Evolutionary conservation across 2,113 vertebrate genomes (phyloP), one percentile per base, ranked within the genome.

Genomic region (Panthera uncia): DNA sequence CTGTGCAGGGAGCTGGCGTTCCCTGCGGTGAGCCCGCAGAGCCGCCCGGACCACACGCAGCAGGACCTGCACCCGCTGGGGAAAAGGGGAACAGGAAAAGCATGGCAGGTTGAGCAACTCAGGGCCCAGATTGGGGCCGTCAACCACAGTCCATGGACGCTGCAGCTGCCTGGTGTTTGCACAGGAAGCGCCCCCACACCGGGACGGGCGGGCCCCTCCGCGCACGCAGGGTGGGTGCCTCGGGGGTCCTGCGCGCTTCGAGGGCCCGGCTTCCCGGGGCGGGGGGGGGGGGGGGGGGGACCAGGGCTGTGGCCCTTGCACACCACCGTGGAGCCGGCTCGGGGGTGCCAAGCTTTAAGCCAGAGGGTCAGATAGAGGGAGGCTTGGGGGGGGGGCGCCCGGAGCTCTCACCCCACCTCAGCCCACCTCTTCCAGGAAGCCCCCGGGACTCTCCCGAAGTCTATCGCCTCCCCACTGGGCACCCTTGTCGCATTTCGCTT

Each of bases 61-160:
- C 21, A 65, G 57, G 14, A 45, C 78, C 91, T 50, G 90, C 4
- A 33, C 83, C 45, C 9, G 80, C 96, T 74, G 83, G 74, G 82
- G 93, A 95, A 98, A 98, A 98, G 97, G 88, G 89, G 98, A 98
- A 98, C 97, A 97, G 98, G 98, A 98, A 97, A 95, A 76, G 82
- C 89, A 55, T 65, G 89, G 97, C 41, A 7, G 68, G 93, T 98
- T 98, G 98, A 97, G 98, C 98, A 98, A 98, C 91, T 19, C 25
- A 0, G 31, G 89, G 98, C 95, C 97, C 98, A 98, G 98, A 98
- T 98, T 98, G 98, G 98, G 98, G 95, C 73, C 41, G 45, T 94
- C 50, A n/a, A 97, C 98, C 98, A 80, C 98, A 98, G 84, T 90
- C 87, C 76, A 23, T 15, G 90, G 89, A 18, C 0, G 6, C 83